These are phyloP conservation scores for Azemiops feae DNA, from an alignment of 2,113 vertebrate genomes.

Conservation along the genomic window DNA sequence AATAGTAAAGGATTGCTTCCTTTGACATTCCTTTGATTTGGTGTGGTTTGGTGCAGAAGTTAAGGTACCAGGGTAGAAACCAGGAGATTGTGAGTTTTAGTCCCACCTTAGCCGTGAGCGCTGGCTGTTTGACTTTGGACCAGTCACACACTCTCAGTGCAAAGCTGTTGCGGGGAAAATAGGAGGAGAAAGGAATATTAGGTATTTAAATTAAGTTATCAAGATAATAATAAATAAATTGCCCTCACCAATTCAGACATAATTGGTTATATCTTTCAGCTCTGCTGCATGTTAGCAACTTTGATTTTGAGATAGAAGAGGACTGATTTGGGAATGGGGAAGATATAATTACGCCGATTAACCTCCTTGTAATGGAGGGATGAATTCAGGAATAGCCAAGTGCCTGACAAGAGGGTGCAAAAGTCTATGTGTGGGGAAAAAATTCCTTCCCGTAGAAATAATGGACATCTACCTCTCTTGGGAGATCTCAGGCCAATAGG, in stretches of 20 bases:
- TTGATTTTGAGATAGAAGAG: neutral
- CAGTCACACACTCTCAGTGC: too few species aligned
- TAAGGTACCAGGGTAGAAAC: neutral
- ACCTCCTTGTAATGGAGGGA: neutral
- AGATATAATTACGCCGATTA: neutral
- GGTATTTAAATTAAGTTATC: neutral
- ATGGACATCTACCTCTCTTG: neutral
- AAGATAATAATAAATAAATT: neutral
- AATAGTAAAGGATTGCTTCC: neutral
- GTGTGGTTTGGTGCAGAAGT: neutral
- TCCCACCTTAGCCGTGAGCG: neutral
- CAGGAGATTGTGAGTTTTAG: neutral
- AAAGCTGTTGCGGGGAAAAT: too few species aligned
- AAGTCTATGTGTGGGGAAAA: neutral
- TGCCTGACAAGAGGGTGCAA: neutral
- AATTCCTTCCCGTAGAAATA: neutral
- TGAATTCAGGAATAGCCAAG: neutral
- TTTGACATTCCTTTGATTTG: neutral
- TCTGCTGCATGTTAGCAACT: neutral
- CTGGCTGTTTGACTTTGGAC: neutral
- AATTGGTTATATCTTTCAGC: neutral
- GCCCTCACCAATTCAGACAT: neutral
- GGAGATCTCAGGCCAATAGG: neutral
- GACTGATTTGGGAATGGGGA: neutral
- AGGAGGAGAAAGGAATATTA: neutral